Conservation (phyloP, 2,888 invertebrate genomes). For the Patella caerulea region DNA sequence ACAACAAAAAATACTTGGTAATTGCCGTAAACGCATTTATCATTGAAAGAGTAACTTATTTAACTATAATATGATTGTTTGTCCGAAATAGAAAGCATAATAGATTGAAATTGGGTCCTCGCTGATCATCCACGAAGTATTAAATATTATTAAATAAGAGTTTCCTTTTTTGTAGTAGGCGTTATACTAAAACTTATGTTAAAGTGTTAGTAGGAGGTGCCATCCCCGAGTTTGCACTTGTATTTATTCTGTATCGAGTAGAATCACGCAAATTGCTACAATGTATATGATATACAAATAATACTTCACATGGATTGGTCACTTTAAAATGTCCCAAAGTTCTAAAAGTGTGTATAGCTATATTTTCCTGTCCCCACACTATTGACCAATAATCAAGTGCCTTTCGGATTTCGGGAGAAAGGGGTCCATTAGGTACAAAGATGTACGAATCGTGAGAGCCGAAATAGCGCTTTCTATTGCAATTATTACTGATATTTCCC, state of each 20-base stretch:
- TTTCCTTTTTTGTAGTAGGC: too few species aligned
- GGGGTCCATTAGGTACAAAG: slow-evolving; percentile 14
- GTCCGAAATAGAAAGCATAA: too few species aligned
- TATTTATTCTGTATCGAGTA: background rate
- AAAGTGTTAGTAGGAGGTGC: background rate
- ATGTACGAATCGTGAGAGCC: slow-evolving; percentile 25
- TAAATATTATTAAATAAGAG: too few species aligned
- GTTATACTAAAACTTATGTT: background rate
- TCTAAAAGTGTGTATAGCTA: slow-evolving; percentile 15
- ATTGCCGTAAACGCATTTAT: too few species aligned
- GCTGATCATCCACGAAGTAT: too few species aligned
- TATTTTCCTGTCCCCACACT: slow-evolving; percentile 14
- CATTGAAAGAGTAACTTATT: too few species aligned
- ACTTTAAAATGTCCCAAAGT: slow-evolving; percentile 13
- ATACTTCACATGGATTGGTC: slow-evolving; percentile 24
- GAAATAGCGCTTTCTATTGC: background rate
- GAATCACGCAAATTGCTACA: slow-evolving; percentile 12
- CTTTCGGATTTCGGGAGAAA: background rate
- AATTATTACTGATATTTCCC: background rate
- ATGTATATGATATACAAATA: slow-evolving; percentile 21
- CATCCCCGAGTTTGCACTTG: background rate
- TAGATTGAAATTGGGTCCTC: too few species aligned
- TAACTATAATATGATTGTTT: too few species aligned
- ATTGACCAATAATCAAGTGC: background rate
- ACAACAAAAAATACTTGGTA: too few species aligned